Conservation (phyloP, 2,888 invertebrate species). For the Drosophila gaucha region DNA sequence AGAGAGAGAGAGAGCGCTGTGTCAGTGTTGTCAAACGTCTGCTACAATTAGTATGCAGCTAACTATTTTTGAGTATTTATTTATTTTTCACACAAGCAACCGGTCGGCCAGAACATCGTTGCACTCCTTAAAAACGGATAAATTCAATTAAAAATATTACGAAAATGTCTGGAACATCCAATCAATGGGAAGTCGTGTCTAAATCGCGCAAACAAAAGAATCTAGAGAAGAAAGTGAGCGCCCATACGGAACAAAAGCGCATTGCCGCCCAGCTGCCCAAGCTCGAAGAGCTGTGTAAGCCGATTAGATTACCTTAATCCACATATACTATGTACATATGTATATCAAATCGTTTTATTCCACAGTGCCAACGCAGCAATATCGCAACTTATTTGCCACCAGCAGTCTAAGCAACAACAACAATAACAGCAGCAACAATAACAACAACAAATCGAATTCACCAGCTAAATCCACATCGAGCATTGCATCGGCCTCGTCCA, state of each 20-base stretch:
- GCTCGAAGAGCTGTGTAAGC: slow-evolving; percentile 91
- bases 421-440: slow-evolving; percentile 43
- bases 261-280: slow-evolving; percentile 87
- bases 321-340: not conserved
- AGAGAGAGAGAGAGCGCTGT: slow-evolving; percentile 3
- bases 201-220: slow-evolving; percentile 87
- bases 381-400: slow-evolving; percentile 86
- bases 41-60: slow-evolving; percentile 31
- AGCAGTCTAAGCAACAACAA: slow-evolving; percentile 15
- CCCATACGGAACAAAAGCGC: slow-evolving; percentile 86
- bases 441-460: slow-evolving; percentile 41
- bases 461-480: slow-evolving; percentile 68
- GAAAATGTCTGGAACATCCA: slow-evolving; percentile 51
- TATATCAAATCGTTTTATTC: not conserved
- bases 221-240: slow-evolving; percentile 85
- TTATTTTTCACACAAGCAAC: slow-evolving; percentile 23
- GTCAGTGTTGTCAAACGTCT: slow-evolving; percentile 27
- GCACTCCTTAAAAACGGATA: slow-evolving; percentile 10
- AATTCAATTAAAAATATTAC: slow-evolving; percentile 31
- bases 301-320: not conserved
- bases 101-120: slow-evolving; percentile 9
- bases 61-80: slow-evolving; percentile 35
- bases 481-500: slow-evolving; percentile 50
- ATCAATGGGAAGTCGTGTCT: slow-evolving; percentile 90
- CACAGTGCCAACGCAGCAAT: slow-evolving; percentile 89